Percentiles rank a stretch among this genome's conserved stretches.
These are phyloP conservation scores for Sarcophaga caerulescens DNA, from an alignment of 2,888 invertebrate genomes.

Conservation along the genomic window DNA sequence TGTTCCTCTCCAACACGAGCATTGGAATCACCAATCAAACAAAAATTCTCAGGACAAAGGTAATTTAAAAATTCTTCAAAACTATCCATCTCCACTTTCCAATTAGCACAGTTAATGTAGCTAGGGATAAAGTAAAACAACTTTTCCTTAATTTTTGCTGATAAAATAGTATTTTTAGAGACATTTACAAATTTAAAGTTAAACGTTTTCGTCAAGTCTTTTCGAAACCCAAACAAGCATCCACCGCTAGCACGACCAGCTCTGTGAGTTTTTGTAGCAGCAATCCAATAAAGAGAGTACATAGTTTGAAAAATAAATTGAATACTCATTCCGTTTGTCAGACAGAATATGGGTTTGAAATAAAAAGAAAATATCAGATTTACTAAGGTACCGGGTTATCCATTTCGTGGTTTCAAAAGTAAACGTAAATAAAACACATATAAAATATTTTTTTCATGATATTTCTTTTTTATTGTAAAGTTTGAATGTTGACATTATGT, in stretches of 20 bases:
- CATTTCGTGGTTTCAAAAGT: too few relatives aligned
- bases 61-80: conserved; percentile 24
- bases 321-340: too few relatives aligned
- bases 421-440: too few relatives aligned
- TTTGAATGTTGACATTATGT: too few relatives aligned
- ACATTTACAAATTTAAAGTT: conserved; percentile 6
- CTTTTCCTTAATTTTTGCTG: not conserved
- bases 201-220: not conserved
- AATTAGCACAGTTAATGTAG: conserved; percentile 27
- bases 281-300: conserved; percentile 16
- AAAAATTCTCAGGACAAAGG: conserved; percentile 3
- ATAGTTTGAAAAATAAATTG: conserved; percentile 12
- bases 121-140: conserved; percentile 24
- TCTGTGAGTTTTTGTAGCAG: conserved; percentile 16
- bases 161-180: conserved; percentile 3
- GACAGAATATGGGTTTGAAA: not conserved
- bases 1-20: conserved; percentile 26
- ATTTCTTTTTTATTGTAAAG: too few relatives aligned
- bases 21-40: conserved; percentile 38
- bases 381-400: too few relatives aligned
- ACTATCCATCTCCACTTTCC: conserved; percentile 26
- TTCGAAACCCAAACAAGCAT: conserved; percentile 33
- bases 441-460: too few relatives aligned
- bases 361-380: conserved; percentile 9
- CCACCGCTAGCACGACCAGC: conserved; percentile 38